These are phyloP conservation scores for Vombatus ursinus DNA, from an alignment of 2,113 vertebrate genomes.

Conservation along the genomic window DNA sequence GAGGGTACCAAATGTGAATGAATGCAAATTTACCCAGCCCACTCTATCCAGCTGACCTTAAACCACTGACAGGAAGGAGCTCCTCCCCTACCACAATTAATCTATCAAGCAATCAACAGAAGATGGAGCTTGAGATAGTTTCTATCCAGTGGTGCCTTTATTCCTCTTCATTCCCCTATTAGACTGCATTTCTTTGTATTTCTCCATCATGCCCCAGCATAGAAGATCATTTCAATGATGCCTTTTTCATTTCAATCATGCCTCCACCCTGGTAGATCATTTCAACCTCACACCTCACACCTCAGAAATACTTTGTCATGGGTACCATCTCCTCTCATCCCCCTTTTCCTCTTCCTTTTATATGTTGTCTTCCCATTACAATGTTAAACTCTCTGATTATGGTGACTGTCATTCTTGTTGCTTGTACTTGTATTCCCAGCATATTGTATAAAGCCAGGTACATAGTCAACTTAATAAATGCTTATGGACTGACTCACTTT, in stretches of 20 bases:
- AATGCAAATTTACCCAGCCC: background rate
- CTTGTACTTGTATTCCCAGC: background rate
- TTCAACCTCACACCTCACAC: background rate
- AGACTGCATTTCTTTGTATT: background rate
- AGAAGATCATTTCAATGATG: background rate
- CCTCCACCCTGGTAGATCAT: background rate
- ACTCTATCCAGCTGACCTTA: background rate
- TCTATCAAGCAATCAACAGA: background rate
- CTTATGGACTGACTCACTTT: background rate
- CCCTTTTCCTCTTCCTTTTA: background rate
- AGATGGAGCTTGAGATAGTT: background rate
- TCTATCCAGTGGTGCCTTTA: background rate
- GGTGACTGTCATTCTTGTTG: background rate
- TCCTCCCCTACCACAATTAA: background rate
- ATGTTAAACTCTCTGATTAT: background rate
- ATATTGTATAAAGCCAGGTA: background rate
- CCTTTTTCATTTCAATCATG: background rate
- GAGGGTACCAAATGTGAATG: background rate
- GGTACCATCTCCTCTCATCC: background rate
- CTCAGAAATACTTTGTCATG: background rate
- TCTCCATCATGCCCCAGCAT: background rate
- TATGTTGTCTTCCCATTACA: background rate
- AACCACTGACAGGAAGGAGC: background rate
- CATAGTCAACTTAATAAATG: background rate
- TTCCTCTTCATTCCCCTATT: background rate